A percentile compares a stretch with the other conserved stretches of the same genome.
Evolutionary conservation across 1,140 invertebrate species (phyloP).

Genomic region (Cydia fagiglandana): DNA sequence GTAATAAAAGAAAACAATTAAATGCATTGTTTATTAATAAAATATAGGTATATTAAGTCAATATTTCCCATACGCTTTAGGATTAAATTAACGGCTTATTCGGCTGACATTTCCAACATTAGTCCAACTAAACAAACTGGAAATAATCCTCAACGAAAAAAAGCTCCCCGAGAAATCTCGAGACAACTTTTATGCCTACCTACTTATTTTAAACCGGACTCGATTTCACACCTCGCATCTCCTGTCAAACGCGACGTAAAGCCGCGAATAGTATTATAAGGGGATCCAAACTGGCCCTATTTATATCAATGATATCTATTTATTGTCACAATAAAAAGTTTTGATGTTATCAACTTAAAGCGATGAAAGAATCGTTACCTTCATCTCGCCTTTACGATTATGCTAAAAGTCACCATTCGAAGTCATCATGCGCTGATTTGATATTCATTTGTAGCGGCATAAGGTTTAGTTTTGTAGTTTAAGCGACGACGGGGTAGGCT

Average conservation of each 20-base stretch:
- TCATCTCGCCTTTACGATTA: slow-evolving; percentile 65
- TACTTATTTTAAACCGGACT: slow-evolving; percentile 75
- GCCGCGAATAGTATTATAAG: slow-evolving; percentile 71
- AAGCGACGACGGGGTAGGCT: slow-evolving; percentile 54
- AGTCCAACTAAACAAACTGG: slow-evolving; percentile 70
- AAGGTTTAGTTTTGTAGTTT: slow-evolving; percentile 47
- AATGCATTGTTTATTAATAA: background rate
- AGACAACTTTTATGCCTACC: slow-evolving; percentile 49
- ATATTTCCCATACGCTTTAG: slow-evolving; percentile 22
- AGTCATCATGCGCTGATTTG: slow-evolving; percentile 33
- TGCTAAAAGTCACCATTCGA: slow-evolving; percentile 69
- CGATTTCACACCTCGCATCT: slow-evolving; percentile 76
- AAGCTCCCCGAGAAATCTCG: slow-evolving; percentile 65
- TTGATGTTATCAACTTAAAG: slow-evolving; percentile 71
- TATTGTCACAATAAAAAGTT: slow-evolving; percentile 76
- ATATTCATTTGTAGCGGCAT: slow-evolving; percentile 36
- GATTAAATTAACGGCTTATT: slow-evolving; percentile 48
- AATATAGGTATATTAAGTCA: background rate
- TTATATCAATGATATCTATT: slow-evolving; percentile 78
- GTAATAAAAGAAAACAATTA: too few species aligned
- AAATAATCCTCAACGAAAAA: slow-evolving; percentile 67
- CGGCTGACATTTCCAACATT: slow-evolving; percentile 59
- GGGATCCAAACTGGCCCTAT: slow-evolving; percentile 72
- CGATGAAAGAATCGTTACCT: slow-evolving; percentile 76
- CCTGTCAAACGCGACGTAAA: slow-evolving; percentile 76